These are phyloP conservation scores for Ascaphus truei DNA, from an alignment of 2,113 vertebrate species.

Conservation along the genomic window DNA sequence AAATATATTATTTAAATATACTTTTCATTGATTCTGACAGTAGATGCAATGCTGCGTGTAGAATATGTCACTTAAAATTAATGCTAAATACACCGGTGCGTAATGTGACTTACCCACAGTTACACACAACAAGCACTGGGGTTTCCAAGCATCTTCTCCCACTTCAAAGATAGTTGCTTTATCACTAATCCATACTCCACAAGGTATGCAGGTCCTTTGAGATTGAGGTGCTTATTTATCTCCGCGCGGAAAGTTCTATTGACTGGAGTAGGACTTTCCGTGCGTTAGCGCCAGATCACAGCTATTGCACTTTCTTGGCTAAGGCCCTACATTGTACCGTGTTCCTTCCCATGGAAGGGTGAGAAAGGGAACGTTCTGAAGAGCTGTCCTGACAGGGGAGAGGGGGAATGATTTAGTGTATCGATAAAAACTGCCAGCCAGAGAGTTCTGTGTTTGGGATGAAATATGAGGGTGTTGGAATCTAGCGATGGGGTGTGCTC, in stretches of 20 bases:
- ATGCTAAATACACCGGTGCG: not conserved
- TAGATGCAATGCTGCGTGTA: no score
- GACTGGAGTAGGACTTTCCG: no score
- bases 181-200: not conserved
- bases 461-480: not conserved
- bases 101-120: not conserved
- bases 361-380: not conserved
- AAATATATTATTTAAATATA: no score
- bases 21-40: no score
- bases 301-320: no score
- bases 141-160: constrained; percentile 8
- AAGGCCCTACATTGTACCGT: no score
- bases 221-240: not conserved
- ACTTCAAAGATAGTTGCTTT: not conserved
- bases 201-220: not conserved
- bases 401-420: not conserved
- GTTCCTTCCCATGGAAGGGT: no score
- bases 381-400: not conserved
- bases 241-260: no score
- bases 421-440: not conserved
- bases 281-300: no score
- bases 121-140: not conserved
- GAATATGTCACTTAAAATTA: no score
- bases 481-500: no score
- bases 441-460: not conserved